Percentiles rank a stretch among this genome's conserved stretches.
phyloP scores from a whole-genome alignment of 2,888 invertebrate species.

The Coelopa pilipes region DNA sequence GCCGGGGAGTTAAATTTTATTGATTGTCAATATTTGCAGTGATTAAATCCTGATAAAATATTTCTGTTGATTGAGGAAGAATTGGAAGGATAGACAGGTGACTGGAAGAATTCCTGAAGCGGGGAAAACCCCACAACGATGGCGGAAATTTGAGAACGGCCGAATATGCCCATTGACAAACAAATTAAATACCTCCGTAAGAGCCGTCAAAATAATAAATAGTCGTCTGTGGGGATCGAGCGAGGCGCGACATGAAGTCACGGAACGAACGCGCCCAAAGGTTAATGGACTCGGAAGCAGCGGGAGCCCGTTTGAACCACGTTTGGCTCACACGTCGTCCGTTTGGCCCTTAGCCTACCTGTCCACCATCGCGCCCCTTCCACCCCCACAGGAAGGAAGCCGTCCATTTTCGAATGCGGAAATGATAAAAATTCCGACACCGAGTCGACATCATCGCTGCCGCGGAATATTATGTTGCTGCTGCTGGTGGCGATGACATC shows the following conservation, averaged over 20 bases:
- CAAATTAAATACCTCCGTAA: too few relatives aligned
- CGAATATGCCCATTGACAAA: too few relatives aligned
- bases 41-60: constrained; percentile 7
- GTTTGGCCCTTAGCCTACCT: too few relatives aligned
- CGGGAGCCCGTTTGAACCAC: background rate
- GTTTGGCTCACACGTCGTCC: too few relatives aligned
- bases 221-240: too few relatives aligned
- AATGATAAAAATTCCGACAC: constrained; percentile 16
- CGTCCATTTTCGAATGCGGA: constrained; percentile 19
- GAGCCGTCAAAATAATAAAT: too few relatives aligned
- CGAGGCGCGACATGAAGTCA: too few relatives aligned
- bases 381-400: constrained; percentile 14
- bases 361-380: background rate
- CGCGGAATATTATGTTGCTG: background rate
- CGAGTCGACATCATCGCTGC: background rate
- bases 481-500: constrained; percentile 12
- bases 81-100: too few relatives aligned
- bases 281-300: constrained; percentile 15
- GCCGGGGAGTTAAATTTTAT: background rate
- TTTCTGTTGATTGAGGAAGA: background rate
- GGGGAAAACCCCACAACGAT: too few relatives aligned
- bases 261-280: background rate
- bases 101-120: too few relatives aligned
- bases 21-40: constrained; percentile 20
- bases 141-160: too few relatives aligned